Percentiles rank a stretch among this genome's conserved stretches.
phyloP scores from a whole-genome alignment of 2,113 vertebrate species.

The Callithrix jacchus region DNA sequence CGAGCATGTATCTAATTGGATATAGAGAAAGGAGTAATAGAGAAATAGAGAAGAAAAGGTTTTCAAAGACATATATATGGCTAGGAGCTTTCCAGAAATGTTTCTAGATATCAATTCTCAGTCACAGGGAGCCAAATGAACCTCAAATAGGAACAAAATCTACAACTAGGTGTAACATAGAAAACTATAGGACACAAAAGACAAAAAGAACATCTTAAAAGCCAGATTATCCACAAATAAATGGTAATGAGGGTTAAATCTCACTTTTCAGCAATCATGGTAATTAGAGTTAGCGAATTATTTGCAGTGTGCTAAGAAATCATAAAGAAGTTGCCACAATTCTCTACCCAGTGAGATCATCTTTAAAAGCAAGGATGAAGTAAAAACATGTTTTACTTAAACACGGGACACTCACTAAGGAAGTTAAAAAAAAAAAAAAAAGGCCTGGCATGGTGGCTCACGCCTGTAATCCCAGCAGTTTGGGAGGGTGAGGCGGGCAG shows the following conservation, averaged over 20 bases:
- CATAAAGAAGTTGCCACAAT: background rate
- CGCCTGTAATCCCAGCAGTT: too few relatives aligned
- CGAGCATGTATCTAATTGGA: background rate
- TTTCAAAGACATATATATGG: background rate
- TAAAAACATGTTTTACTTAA: background rate
- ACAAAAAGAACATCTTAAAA: background rate
- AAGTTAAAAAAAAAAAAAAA: background rate
- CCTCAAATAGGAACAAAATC: background rate
- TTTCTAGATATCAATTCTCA: background rate
- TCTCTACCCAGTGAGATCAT: background rate
- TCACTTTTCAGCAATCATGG: background rate
- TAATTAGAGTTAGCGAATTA: background rate
- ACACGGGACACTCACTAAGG: background rate
- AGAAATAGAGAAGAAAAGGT: background rate
- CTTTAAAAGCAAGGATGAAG: background rate
- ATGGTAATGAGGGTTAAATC: background rate
- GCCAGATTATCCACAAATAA: background rate
- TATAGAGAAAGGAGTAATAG: background rate
- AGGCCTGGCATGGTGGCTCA: too few relatives aligned
- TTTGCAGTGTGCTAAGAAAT: background rate
- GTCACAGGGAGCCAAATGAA: background rate
- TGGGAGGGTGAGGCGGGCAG: too few relatives aligned
- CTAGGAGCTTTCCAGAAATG: background rate
- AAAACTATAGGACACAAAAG: background rate
- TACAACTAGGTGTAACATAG: background rate